Conservation (phyloP, 2,888 invertebrate genomes). For the Cryptus armator region DNA sequence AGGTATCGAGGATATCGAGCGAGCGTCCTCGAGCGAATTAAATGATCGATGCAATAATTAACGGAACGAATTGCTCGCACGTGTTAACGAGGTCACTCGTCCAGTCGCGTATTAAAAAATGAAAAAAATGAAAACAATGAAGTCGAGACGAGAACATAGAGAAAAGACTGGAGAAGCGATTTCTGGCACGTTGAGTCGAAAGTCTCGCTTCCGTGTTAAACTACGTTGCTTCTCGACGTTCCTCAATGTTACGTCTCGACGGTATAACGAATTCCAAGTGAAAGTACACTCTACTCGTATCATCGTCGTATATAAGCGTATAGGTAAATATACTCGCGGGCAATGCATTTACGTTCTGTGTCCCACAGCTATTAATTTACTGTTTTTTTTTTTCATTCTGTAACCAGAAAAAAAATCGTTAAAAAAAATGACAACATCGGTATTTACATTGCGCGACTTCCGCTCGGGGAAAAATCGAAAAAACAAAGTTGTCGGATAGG, state of each 20-base stretch:
- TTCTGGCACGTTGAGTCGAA: slow-evolving; percentile 46
- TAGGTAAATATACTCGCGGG: slow-evolving; percentile 16
- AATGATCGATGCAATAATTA: slow-evolving; percentile 6
- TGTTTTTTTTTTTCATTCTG: background rate
- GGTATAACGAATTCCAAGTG: slow-evolving; percentile 68
- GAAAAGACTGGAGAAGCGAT: slow-evolving; percentile 33
- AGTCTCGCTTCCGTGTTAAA: slow-evolving; percentile 61
- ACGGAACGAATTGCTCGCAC: background rate
- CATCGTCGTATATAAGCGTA: slow-evolving; percentile 44
- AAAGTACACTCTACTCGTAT: slow-evolving; percentile 60
- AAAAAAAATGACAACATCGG: background rate
- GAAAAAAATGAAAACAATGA: slow-evolving; percentile 19
- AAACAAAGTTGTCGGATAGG: background rate
- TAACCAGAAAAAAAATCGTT: background rate
- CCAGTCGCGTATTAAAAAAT: background rate
- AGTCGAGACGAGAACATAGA: background rate
- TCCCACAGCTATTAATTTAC: background rate
- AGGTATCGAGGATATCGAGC: slow-evolving; percentile 8
- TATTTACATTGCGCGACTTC: background rate
- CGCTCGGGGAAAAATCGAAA: background rate
- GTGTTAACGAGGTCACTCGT: slow-evolving; percentile 34
- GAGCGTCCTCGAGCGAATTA: slow-evolving; percentile 18
- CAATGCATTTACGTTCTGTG: background rate
- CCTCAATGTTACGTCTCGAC: slow-evolving; percentile 66
- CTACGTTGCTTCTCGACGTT: slow-evolving; percentile 57